Percentiles rank a stretch among this genome's conserved stretches.
These are phyloP conservation scores for Megaustenia siamemsis DNA, from an alignment of 2,888 invertebrate species.

Conservation along the genomic window DNA sequence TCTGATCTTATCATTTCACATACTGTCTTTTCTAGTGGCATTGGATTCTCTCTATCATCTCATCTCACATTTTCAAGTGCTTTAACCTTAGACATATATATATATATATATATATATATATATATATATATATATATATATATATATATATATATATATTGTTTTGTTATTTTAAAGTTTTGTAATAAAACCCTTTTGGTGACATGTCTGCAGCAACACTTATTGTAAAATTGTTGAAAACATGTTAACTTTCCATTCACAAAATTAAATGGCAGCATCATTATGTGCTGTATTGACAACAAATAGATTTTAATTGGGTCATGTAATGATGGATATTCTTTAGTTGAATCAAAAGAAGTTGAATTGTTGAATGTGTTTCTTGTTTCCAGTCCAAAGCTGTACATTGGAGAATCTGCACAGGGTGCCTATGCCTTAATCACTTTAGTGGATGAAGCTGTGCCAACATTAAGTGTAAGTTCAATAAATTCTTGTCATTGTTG, in stretches of 20 bases:
- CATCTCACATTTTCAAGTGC: no score
- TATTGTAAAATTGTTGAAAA: neutral
- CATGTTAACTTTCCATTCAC: neutral
- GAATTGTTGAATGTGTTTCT: neutral
- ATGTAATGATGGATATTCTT: neutral
- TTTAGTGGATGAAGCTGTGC: conserved; percentile 90
- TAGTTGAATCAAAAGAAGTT: neutral
- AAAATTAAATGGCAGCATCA: neutral
- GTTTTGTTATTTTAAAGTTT: no score
- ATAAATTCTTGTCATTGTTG: no score
- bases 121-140: no score
- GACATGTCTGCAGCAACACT: neutral
- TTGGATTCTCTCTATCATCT: no score
- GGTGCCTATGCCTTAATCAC: conserved; percentile 96
- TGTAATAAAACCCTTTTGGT: no score
- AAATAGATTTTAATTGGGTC: neutral
- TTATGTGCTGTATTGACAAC: no score
- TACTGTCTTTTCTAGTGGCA: no score
- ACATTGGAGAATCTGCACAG: conserved; percentile 92
- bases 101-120: no score
- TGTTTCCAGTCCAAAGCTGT: conserved; percentile 86
- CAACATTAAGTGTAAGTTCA: conserved; percentile 88
- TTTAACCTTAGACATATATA: no score
- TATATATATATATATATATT: no score
- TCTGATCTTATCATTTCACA: no score